phyloP scores from a whole-genome alignment of 2,888 invertebrate genomes.

The Thymelicus lineola region DNA sequence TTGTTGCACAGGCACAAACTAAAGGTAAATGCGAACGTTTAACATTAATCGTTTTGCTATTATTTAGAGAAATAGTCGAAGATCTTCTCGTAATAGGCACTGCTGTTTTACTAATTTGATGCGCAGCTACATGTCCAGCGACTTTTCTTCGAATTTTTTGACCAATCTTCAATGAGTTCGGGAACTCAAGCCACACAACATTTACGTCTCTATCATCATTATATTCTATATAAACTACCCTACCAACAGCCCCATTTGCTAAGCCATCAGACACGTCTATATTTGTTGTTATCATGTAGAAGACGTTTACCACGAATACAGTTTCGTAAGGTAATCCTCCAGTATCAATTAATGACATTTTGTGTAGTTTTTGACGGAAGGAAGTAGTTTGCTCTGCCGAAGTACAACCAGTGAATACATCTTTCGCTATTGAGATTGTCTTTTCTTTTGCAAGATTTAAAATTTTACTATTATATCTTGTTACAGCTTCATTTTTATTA shows the following conservation, averaged over 20 bases:
- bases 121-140: slow-evolving; percentile 5
- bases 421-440: slow-evolving; percentile 8
- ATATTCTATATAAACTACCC: slow-evolving; percentile 43
- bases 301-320: slow-evolving; percentile 41
- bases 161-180: slow-evolving; percentile 37
- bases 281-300: slow-evolving; percentile 47
- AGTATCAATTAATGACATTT: slow-evolving; percentile 44
- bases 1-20: slow-evolving; percentile 41
- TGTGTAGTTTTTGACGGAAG: slow-evolving; percentile 40
- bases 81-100: slow-evolving; percentile 7
- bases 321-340: slow-evolving; percentile 45
- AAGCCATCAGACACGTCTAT: slow-evolving; percentile 47
- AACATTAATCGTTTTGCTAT: slow-evolving; percentile 15
- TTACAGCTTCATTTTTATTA: slow-evolving; percentile 6
- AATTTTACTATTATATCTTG: slow-evolving; percentile 6
- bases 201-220: slow-evolving; percentile 40
- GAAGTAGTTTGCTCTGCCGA: neutral
- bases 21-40: slow-evolving; percentile 12
- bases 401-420: slow-evolving; percentile 6
- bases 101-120: too few relatives aligned
- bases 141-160: slow-evolving; percentile 22
- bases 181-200: slow-evolving; percentile 44
- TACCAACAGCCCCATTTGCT: slow-evolving; percentile 46
- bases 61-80: slow-evolving; percentile 9
- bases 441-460: neutral